Base-by-base conservation (phyloP, 2,888 invertebrate species). In the Oegoconia quadripuncta region DNA sequence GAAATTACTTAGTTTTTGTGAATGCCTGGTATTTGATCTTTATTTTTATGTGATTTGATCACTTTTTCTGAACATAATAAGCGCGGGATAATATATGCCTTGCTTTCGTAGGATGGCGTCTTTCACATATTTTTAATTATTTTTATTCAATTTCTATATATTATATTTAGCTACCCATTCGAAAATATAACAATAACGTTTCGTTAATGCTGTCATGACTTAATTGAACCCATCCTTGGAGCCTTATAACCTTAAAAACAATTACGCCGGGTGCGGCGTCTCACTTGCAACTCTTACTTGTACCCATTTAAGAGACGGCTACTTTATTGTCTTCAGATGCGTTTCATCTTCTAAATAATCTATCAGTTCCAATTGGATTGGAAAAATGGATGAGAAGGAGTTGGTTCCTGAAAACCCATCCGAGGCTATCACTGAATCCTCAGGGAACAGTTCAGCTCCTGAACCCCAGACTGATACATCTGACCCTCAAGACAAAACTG, bases 71-170 rank as follows among this genome's bases (percentile, higher is more conserved):
- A 7, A 5, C 13, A 15, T 12, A 31, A 74, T 79, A 76, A 81
- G 84, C 84, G 84, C 84, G 84, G 84, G 84, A 82, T 72, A n/a
- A n/a, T n/a, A 64, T 70, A 56, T 66, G 60, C 65, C 65, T 71
- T 59, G 63, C 52, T 37, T 52, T 53, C 45, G 48, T 52, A 59
- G 42, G 48, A 68, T 70, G 61, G 80, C 80, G 76, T 81, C 80
- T 51, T 65, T 54, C 37, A n/a, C n/a, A 46, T 45, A 44, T 3
- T 16, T 1, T 12, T 18, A 48, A 56, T 50, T 54, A 54, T 42
- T 46, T 43, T 26, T 39, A n/a, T n/a, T 29, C 35, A 30, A 2
- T 12, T 37, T 16, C 29, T 11, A 25, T 11, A n/a, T n/a, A 18
- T 22, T 28, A 4, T 28, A 3, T 15, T 12, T 7, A 12, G 14